Percentiles rank a stretch among this genome's conserved stretches.
Evolutionary conservation across 2,888 invertebrate genomes (phyloP).

Genomic region (Trachelus stipa): DNA sequence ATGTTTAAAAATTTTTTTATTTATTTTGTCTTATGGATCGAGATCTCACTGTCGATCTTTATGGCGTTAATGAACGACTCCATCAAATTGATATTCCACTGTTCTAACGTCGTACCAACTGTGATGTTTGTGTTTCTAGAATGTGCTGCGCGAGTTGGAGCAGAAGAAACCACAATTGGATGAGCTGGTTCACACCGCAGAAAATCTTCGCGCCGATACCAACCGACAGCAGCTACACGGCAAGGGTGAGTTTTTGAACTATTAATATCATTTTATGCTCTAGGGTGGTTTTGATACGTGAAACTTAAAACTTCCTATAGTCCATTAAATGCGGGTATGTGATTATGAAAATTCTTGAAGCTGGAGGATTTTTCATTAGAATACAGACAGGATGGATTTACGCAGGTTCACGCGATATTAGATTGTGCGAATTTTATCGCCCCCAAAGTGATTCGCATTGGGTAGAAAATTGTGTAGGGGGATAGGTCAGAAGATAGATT

Average conservation of each 20-base stretch:
- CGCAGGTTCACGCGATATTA: background rate
- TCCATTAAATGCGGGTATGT: background rate
- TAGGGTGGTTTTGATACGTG: background rate
- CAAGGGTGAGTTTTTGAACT: conserved; percentile 74
- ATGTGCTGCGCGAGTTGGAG: conserved; percentile 84
- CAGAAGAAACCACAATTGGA: conserved; percentile 89
- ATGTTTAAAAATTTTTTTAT: background rate
- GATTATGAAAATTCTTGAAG: background rate
- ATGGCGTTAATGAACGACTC: background rate
- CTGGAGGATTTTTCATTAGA: background rate
- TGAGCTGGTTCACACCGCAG: conserved; percentile 85
- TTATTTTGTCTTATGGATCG: background rate
- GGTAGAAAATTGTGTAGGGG: background rate
- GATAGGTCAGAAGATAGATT: background rate
- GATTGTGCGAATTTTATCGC: background rate
- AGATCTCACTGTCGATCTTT: background rate
- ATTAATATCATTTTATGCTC: background rate
- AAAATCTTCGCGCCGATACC: conserved; percentile 83
- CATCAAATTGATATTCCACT: background rate
- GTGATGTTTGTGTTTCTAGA: conserved; percentile 68
- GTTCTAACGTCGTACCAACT: background rate
- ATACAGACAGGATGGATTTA: background rate
- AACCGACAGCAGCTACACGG: conserved; percentile 85
- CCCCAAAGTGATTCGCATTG: background rate
- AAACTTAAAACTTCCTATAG: background rate